Evolutionary conservation across 1,140 invertebrate genomes (phyloP).

Genomic region (Cylas formicarius): DNA sequence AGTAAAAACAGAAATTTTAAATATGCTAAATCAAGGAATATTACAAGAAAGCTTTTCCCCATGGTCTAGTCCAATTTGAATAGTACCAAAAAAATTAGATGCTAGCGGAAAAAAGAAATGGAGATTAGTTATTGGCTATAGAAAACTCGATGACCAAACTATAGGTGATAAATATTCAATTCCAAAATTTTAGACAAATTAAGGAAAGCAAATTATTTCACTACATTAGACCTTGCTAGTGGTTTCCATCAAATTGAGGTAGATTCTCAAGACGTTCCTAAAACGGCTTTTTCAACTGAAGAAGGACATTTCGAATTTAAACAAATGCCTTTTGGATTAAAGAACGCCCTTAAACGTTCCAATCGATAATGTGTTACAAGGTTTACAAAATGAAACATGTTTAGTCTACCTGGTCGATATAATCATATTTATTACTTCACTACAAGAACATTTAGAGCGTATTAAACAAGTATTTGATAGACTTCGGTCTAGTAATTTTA

Average conservation of each 20-base stretch:
- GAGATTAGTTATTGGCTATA: slow-evolving; percentile 33
- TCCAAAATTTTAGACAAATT: slow-evolving; percentile 40
- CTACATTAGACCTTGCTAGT: slow-evolving; percentile 39
- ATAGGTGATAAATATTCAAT: slow-evolving; percentile 40
- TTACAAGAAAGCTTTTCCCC: too few species aligned
- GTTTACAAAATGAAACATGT: slow-evolving; percentile 7
- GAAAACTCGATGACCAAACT: slow-evolving; percentile 40
- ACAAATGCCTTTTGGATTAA: slow-evolving; percentile 4
- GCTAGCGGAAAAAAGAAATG: slow-evolving; percentile 1
- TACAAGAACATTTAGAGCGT: slow-evolving; percentile 2
- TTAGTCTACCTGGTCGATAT: background rate
- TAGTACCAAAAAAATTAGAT: background rate
- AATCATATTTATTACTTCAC: background rate
- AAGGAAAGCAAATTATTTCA: slow-evolving; percentile 35
- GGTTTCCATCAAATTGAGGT: slow-evolving; percentile 14
- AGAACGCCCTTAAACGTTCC: background rate
- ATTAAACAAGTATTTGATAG: background rate
- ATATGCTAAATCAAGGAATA: too few species aligned
- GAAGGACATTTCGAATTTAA: slow-evolving; percentile 6
- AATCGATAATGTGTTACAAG: background rate
- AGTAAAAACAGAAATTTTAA: too few species aligned
- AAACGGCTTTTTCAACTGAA: slow-evolving; percentile 35
- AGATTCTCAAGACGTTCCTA: slow-evolving; percentile 27
- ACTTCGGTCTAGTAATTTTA: background rate
- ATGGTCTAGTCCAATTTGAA: too few species aligned